Evolutionary conservation across 2,888 invertebrate species (phyloP), one percentile per base, ranked within the genome.

Genomic region (Trachelus tabidus): DNA sequence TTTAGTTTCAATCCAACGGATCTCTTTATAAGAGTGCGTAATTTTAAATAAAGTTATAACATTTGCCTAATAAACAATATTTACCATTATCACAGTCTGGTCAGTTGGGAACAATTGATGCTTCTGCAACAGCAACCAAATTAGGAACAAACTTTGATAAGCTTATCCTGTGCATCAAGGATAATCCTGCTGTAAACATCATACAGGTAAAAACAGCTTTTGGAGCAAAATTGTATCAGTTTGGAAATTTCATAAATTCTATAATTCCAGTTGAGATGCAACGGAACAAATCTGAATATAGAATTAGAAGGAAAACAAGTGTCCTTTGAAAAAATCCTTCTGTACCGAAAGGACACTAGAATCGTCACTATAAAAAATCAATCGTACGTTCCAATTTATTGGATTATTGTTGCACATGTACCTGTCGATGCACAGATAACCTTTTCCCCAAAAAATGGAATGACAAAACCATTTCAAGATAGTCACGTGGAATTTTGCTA

Each of bases 171-270:
- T 87, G 90, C 4, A 86, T 94, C 3, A 93, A 93, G 85, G 93
- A 94, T 85, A 95, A 95, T 87, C 94, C 95, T 0, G 92, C 93
- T 83, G 92, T 94, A 68, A 92, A 94, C 68, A 86, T 89, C 9
- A 92, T 94, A 12, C 76, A 85, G 81, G 90, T 90, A 83, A 79
- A 83, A 79, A 56, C 68, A 68, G 23, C 11, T 37, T 34, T 23
- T 12, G 31, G 4, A 77, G 68, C 69, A 71, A 79, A 73, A n/a
- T 77, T 40, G 9, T 68, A 73, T 34, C 12, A 31, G 30, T 35
- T 68, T 30, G 71, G 2, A 56, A 56, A 56, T 68, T 76, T 76
- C 40, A 71, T 79, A 77, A 68, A 76, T 37, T 75, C 77, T 11
- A 71, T 9, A 71, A 56, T 56, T 56, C 56, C 90, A 92, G 82